Evolutionary conservation across 2,888 invertebrate genomes (phyloP), one percentile per base, ranked within the genome.

Genomic region (Apamea epomidion): DNA sequence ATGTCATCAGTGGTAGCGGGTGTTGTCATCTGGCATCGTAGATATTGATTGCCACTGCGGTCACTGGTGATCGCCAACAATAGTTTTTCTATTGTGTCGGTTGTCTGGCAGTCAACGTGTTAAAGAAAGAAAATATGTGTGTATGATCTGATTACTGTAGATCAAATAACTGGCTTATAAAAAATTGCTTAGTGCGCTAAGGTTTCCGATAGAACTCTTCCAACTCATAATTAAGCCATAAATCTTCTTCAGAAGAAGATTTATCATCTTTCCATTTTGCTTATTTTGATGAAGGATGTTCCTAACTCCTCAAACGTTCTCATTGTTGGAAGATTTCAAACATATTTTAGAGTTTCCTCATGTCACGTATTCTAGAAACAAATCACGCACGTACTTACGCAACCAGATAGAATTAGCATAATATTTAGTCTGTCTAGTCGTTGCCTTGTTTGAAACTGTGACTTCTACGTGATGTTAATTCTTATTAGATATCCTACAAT

Each of bases 351-450:
- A 32, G 51, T 71, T n/a, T 54, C 70, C 37, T 45, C 32, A 4
- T n/a, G 54, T 32, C 37, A 16, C 37, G 29, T 77, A 74, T 81
- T 87, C 76, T 62, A 72, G 71, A 87, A 81, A 79, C 85, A 74
- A 76, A 84, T 62, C 84, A 87, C 81, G 82, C 73, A 74, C 64
- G 48, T 48, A 72, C 79, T 84, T 85, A 84, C 83, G 81, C 68
- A 84, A 84, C 76, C 74, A 83, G 77, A 78, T 60, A 69, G 58
- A 70, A 87, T 87, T 83, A 68, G 45, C 83, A 86, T 88, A 86
- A 88, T 84, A 88, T 83, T 87, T 84, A 87, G 83, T 82, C 72
- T 84, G 81, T 73, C 68, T 85, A 81, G 77, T 60, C 69, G 65
- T 42, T 64, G 70, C 73, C 67, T 69, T 75, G 69, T 75, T 74